Conservation (phyloP, 2,797 vertebrate species). For the Trichosurus vulpecula region DNA sequence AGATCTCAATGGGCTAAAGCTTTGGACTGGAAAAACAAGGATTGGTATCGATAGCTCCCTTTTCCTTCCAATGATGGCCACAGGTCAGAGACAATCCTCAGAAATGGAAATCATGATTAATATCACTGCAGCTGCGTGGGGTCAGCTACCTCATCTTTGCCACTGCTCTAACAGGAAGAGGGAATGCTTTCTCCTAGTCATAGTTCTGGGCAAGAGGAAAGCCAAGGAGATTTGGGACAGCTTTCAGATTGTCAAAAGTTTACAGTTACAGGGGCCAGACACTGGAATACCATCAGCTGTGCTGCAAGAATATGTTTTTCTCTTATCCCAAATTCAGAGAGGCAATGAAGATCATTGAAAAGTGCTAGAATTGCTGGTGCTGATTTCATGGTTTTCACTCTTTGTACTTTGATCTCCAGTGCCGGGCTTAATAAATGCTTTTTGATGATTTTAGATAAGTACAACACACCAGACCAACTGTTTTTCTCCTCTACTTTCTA, state of each 20-base stretch:
- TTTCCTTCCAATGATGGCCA: not conserved
- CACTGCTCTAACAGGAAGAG: not conserved
- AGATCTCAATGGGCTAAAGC: not conserved
- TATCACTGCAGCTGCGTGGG: not conserved
- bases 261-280: not conserved
- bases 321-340: not conserved
- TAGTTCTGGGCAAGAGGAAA: not conserved
- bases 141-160: not conserved
- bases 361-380: not conserved
- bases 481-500: not conserved
- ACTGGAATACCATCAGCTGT: not conserved
- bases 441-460: not conserved
- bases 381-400: conserved; percentile 36
- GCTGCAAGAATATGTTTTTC: conserved; percentile 7
- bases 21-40: conserved; percentile 7
- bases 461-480: not conserved
- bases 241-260: not conserved
- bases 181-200: not conserved
- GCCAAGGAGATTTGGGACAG: not conserved
- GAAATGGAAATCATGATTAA: not conserved
- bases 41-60: not conserved
- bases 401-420: not conserved
- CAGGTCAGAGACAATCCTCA: not conserved
- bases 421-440: not conserved
- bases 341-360: not conserved